phyloP scores from a whole-genome alignment of 92 coral and sea anemone species.

The Paramuricea clavata region DNA sequence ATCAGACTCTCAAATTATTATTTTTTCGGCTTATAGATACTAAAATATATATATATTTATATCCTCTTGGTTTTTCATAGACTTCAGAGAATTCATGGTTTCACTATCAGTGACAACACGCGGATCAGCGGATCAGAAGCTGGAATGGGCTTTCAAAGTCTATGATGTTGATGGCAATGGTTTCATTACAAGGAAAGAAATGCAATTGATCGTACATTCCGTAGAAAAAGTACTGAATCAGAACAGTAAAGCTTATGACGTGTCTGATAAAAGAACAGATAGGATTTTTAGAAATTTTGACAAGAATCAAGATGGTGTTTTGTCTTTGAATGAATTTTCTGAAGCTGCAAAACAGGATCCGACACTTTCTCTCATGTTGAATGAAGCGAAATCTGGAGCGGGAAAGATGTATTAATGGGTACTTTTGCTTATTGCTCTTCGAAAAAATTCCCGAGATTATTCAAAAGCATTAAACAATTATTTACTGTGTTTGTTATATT shows the following conservation, averaged over 20 bases:
- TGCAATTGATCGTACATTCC: slow-evolving; percentile 95
- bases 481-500: too few relatives aligned
- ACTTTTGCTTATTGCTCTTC: too few relatives aligned
- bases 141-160: slow-evolving; percentile 95
- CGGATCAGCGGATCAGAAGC: slow-evolving; percentile 95
- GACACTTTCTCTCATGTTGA: slow-evolving; percentile 87
- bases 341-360: slow-evolving; percentile 95
- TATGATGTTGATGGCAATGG: slow-evolving; percentile 98
- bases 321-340: slow-evolving; percentile 89
- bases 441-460: too few relatives aligned
- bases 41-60: background rate
- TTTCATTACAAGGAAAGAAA: slow-evolving; percentile 90
- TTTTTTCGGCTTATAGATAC: background rate
- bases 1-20: too few relatives aligned
- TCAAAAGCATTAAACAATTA: background rate
- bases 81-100: slow-evolving; percentile 98
- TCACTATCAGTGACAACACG: slow-evolving; percentile 96
- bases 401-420: slow-evolving; percentile 16
- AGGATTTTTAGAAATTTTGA: slow-evolving; percentile 89
- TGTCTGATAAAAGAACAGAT: slow-evolving; percentile 91
- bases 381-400: slow-evolving; percentile 22
- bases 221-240: slow-evolving; percentile 87
- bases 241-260: slow-evolving; percentile 76
- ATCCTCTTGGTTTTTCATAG: slow-evolving; percentile 53
- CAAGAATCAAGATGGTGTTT: slow-evolving; percentile 90